These are phyloP conservation scores for Myotis brandtii DNA, from an alignment of 2,113 vertebrate genomes.

Conservation along the genomic window DNA sequence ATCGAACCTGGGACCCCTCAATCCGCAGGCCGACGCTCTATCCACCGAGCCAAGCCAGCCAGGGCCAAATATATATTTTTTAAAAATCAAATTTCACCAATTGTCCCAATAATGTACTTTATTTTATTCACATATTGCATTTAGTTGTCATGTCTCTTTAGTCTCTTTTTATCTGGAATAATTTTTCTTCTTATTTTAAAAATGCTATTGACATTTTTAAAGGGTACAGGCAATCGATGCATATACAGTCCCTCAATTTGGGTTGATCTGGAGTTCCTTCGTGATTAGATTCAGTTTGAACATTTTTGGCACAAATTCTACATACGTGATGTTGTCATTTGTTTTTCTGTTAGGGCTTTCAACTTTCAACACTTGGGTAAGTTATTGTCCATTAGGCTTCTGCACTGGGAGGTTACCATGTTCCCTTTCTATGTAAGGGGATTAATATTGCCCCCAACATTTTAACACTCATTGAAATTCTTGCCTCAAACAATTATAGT, in stretches of 20 bases:
- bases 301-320: background rate
- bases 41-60: too few relatives aligned
- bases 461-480: background rate
- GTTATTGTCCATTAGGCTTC: background rate
- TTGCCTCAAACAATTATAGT: background rate
- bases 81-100: background rate
- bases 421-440: conserved; percentile 23
- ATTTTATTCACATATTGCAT: background rate
- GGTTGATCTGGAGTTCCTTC: background rate
- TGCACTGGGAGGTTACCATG: background rate
- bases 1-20: too few relatives aligned
- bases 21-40: too few relatives aligned
- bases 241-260: background rate
- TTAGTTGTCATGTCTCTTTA: background rate
- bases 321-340: background rate
- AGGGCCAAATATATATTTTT: too few relatives aligned
- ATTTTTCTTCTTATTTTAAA: background rate
- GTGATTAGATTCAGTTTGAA: background rate
- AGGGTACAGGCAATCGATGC: background rate
- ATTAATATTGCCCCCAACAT: background rate
- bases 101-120: background rate
- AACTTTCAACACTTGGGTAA: background rate
- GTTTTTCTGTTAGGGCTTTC: background rate
- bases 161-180: background rate
- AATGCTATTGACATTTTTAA: background rate